Base-by-base conservation (phyloP, 2,113 vertebrate genomes). In the Corythornis cristatus region DNA sequence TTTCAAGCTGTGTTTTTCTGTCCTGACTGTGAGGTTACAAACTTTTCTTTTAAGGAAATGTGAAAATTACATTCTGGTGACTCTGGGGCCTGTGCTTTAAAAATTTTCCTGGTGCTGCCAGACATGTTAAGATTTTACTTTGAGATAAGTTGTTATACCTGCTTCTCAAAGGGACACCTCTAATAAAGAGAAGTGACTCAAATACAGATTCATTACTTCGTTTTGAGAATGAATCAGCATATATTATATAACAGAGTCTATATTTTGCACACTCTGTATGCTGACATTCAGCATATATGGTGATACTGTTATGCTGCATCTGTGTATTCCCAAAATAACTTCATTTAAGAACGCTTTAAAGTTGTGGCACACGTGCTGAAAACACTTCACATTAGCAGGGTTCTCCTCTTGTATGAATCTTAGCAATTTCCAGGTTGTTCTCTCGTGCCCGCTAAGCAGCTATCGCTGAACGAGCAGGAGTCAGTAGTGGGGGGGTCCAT, bases 241-340 rank as follows among this genome's bases (percentile, higher is more conserved):
- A 3, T 46, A 35, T 83, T 62, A 9, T 60, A 14, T n/a, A 83
- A 80, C 3, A 70, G 42, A 80, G 46, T 58, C 81, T 60, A 2
- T 73, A 45, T 85, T 96, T 87, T 89, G 46, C 82, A 76, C 4
- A 0, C 79, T 71, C 71, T 67, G 17, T 28, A 11, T 29, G 31
- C 81, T 85, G 81, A 54, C 43, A 83, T 87, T 93, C 78, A 74
- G 72, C 25, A 23, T 88, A 20, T 81, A 58, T 66, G 33, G 66
- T 33, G 51, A 21, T 70, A 26, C 53, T 62, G 56, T 70, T 83
- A 35, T 40, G 23, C 60, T 81, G 40, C 89, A 83, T 89, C 89
- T 88, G 75, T 70, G 26, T 67, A 26, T 64, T 89, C 78, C 82
- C 43, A 80, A 94, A 96, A 93, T 87, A 83, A 64, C 25, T 75